Evolutionary conservation across 2,113 vertebrate genomes (phyloP), one percentile per base, ranked within the genome.

Genomic region (Orientallactaga bullata): DNA sequence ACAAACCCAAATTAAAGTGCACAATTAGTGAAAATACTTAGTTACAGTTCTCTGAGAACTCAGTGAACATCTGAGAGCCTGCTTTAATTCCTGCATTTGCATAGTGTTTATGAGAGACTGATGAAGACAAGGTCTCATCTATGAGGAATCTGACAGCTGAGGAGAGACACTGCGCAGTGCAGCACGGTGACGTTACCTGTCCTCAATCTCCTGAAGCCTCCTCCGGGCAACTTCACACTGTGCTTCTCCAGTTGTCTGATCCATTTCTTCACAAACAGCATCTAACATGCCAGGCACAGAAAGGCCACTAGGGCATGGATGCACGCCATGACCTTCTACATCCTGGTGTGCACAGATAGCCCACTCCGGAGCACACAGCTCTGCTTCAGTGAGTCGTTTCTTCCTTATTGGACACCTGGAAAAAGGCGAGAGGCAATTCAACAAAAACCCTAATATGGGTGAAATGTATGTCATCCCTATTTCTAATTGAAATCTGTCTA

Each of bases 131-230:
- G n/a, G 7, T 37, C 39, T 23, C 65, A 90, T 11, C 51, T 35
- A 60, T 61, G 26, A 68, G 65, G 5, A 90, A 35, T 23, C 3
- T 66, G 37, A 84, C 4, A 66, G 39, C 39, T 78, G 82, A 17
- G 77, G 58, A 88, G 71, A 58, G n/a, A 23, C 32, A 1, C 35
- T 17, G 60, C 35, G 30, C 0, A 85, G n/a, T 47, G 42, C 8
- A 47, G 42, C 42, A 47, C 8, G 42, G 5, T 8, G 8, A 8
- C 42, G 93, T 97, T 97, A 98, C 98, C 98, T 98, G 97, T 98
- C 98, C 94, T 98, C 98, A 95, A 98, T 98, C 89, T 98, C 98
- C 95, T 97, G 98, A 94, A 98, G 98, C 94, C 96, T 98, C 94
- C 98, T 98, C 85, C 98, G 98, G 94, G 98, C 98, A 96, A 96